Percentiles rank a stretch among this genome's conserved stretches.
These are phyloP conservation scores for Parelbella ahira DNA, from an alignment of 2,888 invertebrate genomes.

Conservation along the genomic window DNA sequence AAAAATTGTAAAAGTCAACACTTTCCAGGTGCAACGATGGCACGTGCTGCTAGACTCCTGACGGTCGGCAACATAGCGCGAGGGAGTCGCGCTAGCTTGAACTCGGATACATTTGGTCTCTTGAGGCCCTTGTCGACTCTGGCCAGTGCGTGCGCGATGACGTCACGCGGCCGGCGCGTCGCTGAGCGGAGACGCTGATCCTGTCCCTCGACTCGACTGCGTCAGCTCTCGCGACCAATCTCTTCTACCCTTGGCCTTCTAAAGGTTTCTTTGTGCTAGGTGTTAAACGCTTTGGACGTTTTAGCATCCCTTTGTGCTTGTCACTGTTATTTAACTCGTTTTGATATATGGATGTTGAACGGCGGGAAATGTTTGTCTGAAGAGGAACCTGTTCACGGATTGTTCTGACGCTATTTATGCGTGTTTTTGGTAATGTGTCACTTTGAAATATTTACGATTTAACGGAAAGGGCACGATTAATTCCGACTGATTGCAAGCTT, in stretches of 20 bases:
- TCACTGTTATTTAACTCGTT: no score
- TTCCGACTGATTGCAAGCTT: slow-evolving; percentile 45
- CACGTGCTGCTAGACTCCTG: slow-evolving; percentile 92
- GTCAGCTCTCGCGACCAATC: slow-evolving; percentile 26
- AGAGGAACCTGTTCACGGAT: no score
- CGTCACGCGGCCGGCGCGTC: slow-evolving; percentile 6
- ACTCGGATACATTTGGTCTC: slow-evolving; percentile 26
- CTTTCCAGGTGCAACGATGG: slow-evolving; percentile 96
- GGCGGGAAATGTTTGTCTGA: no score
- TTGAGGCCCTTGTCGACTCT: slow-evolving; percentile 23
- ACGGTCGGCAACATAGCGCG: slow-evolving; percentile 70
- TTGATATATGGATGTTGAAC: slow-evolving; percentile 23
- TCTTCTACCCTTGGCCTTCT: slow-evolving; percentile 1
- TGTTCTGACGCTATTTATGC: slow-evolving; percentile 16
- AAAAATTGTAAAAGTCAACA: no score
- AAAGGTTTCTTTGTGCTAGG: slow-evolving; percentile 5
- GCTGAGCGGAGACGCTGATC: slow-evolving; percentile 24
- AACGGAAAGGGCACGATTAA: slow-evolving; percentile 35
- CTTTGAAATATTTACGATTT: slow-evolving; percentile 18
- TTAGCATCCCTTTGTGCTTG: slow-evolving; percentile 14
- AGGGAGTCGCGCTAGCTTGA: slow-evolving; percentile 45
- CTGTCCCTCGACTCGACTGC: slow-evolving; percentile 24
- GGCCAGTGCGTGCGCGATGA: slow-evolving; percentile 27
- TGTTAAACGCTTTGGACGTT: slow-evolving; percentile 17
- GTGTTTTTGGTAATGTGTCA: no score